phyloP scores from a whole-genome alignment of 2,797 vertebrate species.

The Pterois miles region DNA sequence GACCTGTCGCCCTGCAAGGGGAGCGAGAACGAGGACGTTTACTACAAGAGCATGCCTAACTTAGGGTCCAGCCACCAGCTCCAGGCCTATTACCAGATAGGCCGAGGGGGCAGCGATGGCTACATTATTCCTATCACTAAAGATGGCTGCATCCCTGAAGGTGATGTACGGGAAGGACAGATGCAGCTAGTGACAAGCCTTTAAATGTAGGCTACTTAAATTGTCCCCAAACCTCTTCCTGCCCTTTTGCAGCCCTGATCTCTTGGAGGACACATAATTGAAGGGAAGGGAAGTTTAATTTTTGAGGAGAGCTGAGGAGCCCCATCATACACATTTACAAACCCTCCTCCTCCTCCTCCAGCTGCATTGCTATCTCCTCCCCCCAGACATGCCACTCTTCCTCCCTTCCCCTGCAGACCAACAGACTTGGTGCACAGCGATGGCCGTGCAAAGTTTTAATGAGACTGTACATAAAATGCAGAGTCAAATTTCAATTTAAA shows the following conservation, averaged over 20 bases:
- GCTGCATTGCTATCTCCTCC: slow-evolving; percentile 54
- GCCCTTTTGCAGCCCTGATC: slow-evolving; percentile 49
- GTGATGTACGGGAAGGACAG: slow-evolving; percentile 98
- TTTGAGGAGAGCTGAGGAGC: slow-evolving; percentile 67
- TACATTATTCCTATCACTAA: slow-evolving; percentile 97
- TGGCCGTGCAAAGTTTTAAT: slow-evolving; percentile 80
- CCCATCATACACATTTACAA: slow-evolving; percentile 54
- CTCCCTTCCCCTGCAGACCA: slow-evolving; percentile 65
- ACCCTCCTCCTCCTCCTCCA: slow-evolving; percentile 25
- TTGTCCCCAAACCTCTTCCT: slow-evolving; percentile 56
- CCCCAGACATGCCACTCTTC: slow-evolving; percentile 60
- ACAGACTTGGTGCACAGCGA: slow-evolving; percentile 72
- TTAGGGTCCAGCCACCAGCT: slow-evolving; percentile 94
- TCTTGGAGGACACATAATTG: slow-evolving; percentile 76
- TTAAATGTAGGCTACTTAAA: slow-evolving; percentile 87
- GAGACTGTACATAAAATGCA: slow-evolving; percentile 95
- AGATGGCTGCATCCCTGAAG: slow-evolving; percentile 95
- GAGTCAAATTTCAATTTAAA: slow-evolving; percentile 94
- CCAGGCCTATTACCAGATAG: slow-evolving; percentile 98
- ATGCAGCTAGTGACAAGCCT: slow-evolving; percentile 99
- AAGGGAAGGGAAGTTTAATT: slow-evolving; percentile 76
- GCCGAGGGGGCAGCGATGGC: slow-evolving; percentile 94
- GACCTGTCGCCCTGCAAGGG: slow-evolving; percentile 94
- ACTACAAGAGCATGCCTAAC: slow-evolving; percentile 99
- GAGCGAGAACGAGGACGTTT: slow-evolving; percentile 96